Conservation (phyloP, 2,113 vertebrate species). For the Felis chaus region DNA sequence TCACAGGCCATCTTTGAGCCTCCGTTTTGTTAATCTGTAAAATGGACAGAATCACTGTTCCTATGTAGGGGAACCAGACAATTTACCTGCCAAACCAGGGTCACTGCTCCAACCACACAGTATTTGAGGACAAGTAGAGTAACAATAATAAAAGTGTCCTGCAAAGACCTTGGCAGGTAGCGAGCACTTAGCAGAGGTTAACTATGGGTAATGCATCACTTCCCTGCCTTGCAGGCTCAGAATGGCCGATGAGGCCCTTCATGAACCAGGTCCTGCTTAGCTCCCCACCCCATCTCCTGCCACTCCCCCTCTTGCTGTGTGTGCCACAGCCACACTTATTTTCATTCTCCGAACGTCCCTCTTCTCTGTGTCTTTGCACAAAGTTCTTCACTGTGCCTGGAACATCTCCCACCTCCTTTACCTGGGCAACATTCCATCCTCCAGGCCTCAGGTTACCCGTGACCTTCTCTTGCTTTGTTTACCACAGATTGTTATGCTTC, state of each 20-base stretch:
- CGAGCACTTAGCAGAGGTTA: background rate
- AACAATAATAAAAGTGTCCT: background rate
- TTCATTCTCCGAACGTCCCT: background rate
- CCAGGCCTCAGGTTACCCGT: background rate
- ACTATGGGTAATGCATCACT: background rate
- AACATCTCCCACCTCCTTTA: background rate
- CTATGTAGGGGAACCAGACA: background rate
- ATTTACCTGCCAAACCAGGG: background rate
- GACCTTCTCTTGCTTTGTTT: background rate
- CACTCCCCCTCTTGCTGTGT: no score
- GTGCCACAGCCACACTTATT: background rate
- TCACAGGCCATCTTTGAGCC: background rate
- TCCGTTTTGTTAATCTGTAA: background rate
- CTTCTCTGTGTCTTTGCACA: background rate
- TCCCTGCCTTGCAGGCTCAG: background rate
- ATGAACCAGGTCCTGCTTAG: background rate
- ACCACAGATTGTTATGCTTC: background rate
- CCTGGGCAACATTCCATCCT: background rate
- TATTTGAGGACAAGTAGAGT: background rate
- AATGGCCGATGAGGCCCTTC: background rate
- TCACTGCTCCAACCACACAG: background rate
- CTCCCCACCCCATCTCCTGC: no score
- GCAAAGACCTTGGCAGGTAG: background rate
- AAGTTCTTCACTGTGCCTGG: background rate
- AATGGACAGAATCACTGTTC: background rate